Evolutionary conservation across 2,888 invertebrate genomes (phyloP), one percentile per base, ranked within the genome.

Genomic region (Dasysyrphus tricinctus): DNA sequence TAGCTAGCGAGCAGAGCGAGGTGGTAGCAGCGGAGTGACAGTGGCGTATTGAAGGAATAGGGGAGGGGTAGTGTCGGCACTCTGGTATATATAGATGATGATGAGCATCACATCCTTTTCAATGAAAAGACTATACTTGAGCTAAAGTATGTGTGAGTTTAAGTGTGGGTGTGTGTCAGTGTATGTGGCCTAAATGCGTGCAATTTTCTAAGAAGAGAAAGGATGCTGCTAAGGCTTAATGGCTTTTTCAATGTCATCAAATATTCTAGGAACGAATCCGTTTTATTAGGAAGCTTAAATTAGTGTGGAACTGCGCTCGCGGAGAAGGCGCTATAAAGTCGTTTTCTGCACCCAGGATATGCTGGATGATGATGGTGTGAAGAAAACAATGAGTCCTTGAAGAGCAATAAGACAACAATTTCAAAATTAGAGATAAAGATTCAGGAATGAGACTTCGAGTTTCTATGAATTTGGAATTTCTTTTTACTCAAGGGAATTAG

Each of bases 211-310:
- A 32, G 16, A 5, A 44, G 42, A 47, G 67, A 77, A 75, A 75
- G 63, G 78, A 86, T 82, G 44, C 65, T 82, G 54, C 80, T 54
- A 61, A 37, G 42, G 75, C 75, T 72, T 86, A 86, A 86, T 86
- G 78, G 78, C 70, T 82, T 81, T 86, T 82, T 75, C 86, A 82
- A 82, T 82, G 86, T 86, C 86, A 86, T 86, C 86, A 86, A 78
- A 86, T 86, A 86, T 86, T 86, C 86, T 57, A 73, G 72, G 65
- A 81, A 70, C 86, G 86, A 82, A 86, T 79, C 82, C 78, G 65
- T 75, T 82, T 75, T 86, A 86, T 86, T 72, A 82, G 86, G 82
- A 82, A 75, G 42, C 86, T 72, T 75, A 72, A 86, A 86, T 86
- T 86, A 86, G 82, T 82, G 54, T 3, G 24, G 24, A 24, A 47